Percentiles rank a stretch among this genome's conserved stretches.
These are phyloP conservation scores for Antigone vipio DNA, from an alignment of 2,113 vertebrate genomes.

Conservation along the genomic window DNA sequence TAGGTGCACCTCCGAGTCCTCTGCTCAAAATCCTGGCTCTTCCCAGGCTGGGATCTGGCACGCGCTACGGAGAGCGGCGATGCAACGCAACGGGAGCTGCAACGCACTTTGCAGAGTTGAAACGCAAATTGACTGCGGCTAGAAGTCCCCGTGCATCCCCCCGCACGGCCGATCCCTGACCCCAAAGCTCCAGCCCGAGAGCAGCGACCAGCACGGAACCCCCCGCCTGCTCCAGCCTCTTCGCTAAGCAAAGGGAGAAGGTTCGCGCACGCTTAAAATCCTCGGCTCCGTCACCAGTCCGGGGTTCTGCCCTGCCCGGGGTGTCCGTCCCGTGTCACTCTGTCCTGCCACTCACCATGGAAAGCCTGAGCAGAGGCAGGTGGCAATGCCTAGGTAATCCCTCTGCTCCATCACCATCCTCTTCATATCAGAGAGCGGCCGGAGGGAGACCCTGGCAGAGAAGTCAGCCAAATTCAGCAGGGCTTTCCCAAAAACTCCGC, in stretches of 20 bases:
- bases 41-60: background rate
- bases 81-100: fast-evolving
- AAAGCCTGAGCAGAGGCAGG: background rate
- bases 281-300: background rate
- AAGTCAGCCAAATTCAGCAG: background rate
- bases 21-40: background rate
- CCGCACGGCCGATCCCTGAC: fast-evolving
- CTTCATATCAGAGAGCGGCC: fast-evolving
- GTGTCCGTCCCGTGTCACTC: background rate
- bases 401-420: background rate
- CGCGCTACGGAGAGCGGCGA: fast-evolving
- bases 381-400: background rate
- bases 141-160: background rate
- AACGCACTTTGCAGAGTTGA: background rate
- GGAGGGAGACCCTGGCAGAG: background rate
- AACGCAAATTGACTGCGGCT: too few species aligned
- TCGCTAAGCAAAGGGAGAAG: background rate
- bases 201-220: background rate
- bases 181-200: background rate
- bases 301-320: background rate
- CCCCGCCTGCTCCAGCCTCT: background rate
- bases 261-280: background rate
- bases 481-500: background rate
- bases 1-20: background rate
- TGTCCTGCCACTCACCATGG: fast-evolving